Evolutionary conservation across 2,888 invertebrate genomes (phyloP).

Genomic region (Rhyacophila evoluta): DNA sequence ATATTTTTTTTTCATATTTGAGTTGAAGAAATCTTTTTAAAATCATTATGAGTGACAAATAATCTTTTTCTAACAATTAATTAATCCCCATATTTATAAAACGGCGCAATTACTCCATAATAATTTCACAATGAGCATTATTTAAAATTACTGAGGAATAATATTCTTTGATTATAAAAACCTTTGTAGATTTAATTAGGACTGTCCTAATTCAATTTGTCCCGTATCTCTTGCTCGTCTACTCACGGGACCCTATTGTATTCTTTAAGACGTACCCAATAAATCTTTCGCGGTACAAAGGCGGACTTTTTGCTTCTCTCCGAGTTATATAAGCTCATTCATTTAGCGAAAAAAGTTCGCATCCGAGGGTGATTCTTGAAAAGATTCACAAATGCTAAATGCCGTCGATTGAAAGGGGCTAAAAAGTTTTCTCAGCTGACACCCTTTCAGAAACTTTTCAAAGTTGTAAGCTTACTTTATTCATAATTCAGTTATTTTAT

Average conservation of each 20-base stretch:
- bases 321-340: constrained; percentile 33
- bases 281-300: constrained; percentile 25
- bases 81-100: no score
- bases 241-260: constrained; percentile 6
- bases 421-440: neutral
- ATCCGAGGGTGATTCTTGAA: constrained; percentile 2
- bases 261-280: neutral
- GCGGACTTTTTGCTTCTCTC: neutral
- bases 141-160: neutral
- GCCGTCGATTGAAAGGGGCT: constrained; percentile 14
- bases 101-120: no score
- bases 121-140: no score
- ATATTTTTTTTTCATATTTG: no score
- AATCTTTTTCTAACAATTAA: no score
- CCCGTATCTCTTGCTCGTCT: constrained; percentile 15
- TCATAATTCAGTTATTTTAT: constrained; percentile 14
- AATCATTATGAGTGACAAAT: no score
- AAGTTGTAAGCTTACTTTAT: neutral
- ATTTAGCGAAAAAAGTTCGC: neutral
- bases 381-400: constrained; percentile 22
- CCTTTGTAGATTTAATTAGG: constrained; percentile 36
- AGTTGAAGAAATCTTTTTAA: no score
- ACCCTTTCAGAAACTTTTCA: neutral
- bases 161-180: constrained; percentile 10
- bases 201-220: constrained; percentile 34